These are phyloP conservation scores for Rattus rattus DNA, from an alignment of 2,113 vertebrate species.

Conservation along the genomic window DNA sequence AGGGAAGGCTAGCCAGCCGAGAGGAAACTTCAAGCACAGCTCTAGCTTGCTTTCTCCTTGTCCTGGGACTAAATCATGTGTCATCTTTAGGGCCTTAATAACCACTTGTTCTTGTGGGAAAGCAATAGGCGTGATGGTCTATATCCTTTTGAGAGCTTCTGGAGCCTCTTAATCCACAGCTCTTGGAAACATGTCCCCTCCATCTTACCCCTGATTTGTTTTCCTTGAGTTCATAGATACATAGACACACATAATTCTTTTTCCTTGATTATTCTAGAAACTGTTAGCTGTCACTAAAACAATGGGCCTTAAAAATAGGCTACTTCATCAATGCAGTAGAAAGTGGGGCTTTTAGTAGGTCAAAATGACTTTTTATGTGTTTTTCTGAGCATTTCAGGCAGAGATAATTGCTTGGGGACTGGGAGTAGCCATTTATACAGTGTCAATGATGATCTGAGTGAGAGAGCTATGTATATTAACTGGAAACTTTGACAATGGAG, in stretches of 20 bases:
- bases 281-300: neutral
- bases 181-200: neutral
- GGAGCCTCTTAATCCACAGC: neutral
- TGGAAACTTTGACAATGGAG: constrained; percentile 27
- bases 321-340: constrained; percentile 16
- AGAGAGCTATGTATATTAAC: constrained; percentile 11
- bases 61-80: neutral
- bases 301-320: neutral
- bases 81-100: neutral
- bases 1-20: neutral
- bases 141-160: neutral
- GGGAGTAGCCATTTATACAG: constrained; percentile 35
- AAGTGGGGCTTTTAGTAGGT: constrained; percentile 16
- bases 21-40: neutral
- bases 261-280: constrained; percentile 13
- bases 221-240: neutral
- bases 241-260: neutral
- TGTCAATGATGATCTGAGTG: neutral
- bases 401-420: constrained; percentile 46
- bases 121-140: neutral
- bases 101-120: neutral
- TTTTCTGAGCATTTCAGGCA: constrained; percentile 31
- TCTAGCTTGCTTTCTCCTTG: neutral
- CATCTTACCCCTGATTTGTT: neutral
- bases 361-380: constrained; percentile 7